Conservation (phyloP, 1,140 invertebrate genomes). For the Drosophila guanche region DNA sequence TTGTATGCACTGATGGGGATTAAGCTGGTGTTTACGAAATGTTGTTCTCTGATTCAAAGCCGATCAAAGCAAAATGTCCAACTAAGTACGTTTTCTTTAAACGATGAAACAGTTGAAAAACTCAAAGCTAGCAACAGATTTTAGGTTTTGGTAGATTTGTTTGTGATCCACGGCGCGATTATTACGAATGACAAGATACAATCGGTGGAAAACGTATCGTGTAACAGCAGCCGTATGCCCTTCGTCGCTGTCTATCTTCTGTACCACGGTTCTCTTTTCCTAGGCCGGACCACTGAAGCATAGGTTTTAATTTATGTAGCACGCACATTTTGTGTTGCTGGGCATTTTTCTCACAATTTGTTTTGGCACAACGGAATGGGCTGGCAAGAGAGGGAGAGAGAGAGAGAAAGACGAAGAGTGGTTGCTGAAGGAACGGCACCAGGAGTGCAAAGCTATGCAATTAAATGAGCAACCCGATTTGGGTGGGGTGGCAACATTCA, state of each 20-base stretch:
- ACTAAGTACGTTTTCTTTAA: too few relatives aligned
- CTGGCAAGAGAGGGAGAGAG: constrained; percentile 21
- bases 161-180: too few relatives aligned
- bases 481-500: constrained; percentile 38
- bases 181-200: too few relatives aligned
- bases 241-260: constrained; percentile 5
- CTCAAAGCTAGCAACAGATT: too few relatives aligned
- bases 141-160: too few relatives aligned
- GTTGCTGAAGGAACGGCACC: constrained; percentile 20
- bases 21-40: not conserved
- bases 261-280: constrained; percentile 26
- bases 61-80: too few relatives aligned
- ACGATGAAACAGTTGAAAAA: too few relatives aligned
- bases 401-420: constrained; percentile 12
- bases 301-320: constrained; percentile 80
- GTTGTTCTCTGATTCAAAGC: too few relatives aligned
- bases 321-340: constrained; percentile 78
- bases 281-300: constrained; percentile 67
- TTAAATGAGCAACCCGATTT: constrained; percentile 62
- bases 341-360: constrained; percentile 77
- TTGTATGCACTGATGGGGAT: constrained; percentile 13
- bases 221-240: not conserved
- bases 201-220: constrained; percentile 8
- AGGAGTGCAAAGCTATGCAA: constrained; percentile 64
- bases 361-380: constrained; percentile 64